Conservation (phyloP, 2,888 invertebrate species). For the Strigamia maritima region DNA sequence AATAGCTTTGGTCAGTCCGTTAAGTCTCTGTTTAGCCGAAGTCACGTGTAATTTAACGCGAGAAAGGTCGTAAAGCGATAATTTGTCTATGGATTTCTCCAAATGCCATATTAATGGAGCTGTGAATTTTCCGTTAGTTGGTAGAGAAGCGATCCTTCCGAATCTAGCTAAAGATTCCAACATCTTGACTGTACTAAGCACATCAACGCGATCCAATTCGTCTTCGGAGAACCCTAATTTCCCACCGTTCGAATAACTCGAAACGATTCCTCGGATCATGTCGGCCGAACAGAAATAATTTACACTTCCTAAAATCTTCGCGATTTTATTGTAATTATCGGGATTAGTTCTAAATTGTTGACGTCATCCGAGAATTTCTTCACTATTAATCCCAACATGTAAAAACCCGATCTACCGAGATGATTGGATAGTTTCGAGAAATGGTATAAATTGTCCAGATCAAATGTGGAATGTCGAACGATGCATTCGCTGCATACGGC, state of each 20-base stretch:
- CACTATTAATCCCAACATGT: background rate
- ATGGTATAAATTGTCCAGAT: background rate
- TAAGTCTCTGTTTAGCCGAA: background rate
- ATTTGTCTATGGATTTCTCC: background rate
- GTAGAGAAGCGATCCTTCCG: background rate
- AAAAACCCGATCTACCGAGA: background rate
- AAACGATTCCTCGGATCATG: background rate
- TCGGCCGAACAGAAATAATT: constrained; percentile 1
- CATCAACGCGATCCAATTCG: background rate
- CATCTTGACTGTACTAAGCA: background rate
- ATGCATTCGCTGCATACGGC: background rate
- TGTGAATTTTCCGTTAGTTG: background rate
- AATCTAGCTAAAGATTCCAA: background rate
- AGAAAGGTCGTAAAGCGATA: background rate
- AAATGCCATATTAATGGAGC: background rate
- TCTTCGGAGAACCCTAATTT: background rate
- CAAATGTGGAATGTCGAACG: background rate
- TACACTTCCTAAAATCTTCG: background rate
- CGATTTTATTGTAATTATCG: background rate
- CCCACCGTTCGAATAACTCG: background rate
- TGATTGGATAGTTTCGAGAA: background rate
- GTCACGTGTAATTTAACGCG: background rate
- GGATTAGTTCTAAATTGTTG: background rate
- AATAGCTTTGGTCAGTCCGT: background rate
- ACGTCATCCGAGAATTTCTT: background rate